Evolutionary conservation across 2,888 invertebrate species (phyloP).

Genomic region (Crepidodera aurea): DNA sequence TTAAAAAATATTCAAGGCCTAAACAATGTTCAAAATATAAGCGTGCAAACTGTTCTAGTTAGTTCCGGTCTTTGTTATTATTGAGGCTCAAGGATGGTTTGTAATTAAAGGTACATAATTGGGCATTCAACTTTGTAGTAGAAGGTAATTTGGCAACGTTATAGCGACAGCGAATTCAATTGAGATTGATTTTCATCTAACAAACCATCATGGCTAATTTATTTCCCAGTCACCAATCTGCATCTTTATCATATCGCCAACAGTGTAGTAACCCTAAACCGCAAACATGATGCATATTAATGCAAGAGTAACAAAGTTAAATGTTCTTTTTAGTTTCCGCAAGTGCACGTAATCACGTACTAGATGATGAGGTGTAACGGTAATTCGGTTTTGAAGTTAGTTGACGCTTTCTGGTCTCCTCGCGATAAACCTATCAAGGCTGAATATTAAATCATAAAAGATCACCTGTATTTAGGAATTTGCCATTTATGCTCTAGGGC

Average conservation of each 20-base stretch:
- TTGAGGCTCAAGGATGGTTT: background rate
- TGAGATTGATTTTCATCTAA: background rate
- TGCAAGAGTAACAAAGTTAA: slow-evolving; percentile 3
- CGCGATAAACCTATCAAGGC: too few relatives aligned
- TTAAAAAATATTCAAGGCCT: too few relatives aligned
- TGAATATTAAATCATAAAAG: too few relatives aligned
- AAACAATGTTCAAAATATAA: too few relatives aligned
- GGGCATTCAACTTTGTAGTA: background rate
- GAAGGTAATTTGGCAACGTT: background rate
- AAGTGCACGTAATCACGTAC: slow-evolving; percentile 3
- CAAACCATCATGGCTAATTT: slow-evolving; percentile 1
- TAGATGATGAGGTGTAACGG: too few relatives aligned
- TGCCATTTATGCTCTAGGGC: too few relatives aligned
- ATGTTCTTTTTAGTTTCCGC: slow-evolving; percentile 2
- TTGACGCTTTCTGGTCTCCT: too few relatives aligned
- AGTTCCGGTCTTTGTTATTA: too few relatives aligned
- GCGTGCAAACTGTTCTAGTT: too few relatives aligned
- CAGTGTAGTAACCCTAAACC: slow-evolving; percentile 2
- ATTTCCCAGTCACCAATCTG: slow-evolving; percentile 3
- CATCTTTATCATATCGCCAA: slow-evolving; percentile 9
- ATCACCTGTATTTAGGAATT: too few relatives aligned
- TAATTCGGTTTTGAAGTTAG: too few relatives aligned
- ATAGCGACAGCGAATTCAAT: background rate
- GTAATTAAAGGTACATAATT: slow-evolving; percentile 3
- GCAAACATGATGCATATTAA: slow-evolving; percentile 8